Evolutionary conservation across 2,888 invertebrate species (phyloP).

Genomic region (Aromia moschata): DNA sequence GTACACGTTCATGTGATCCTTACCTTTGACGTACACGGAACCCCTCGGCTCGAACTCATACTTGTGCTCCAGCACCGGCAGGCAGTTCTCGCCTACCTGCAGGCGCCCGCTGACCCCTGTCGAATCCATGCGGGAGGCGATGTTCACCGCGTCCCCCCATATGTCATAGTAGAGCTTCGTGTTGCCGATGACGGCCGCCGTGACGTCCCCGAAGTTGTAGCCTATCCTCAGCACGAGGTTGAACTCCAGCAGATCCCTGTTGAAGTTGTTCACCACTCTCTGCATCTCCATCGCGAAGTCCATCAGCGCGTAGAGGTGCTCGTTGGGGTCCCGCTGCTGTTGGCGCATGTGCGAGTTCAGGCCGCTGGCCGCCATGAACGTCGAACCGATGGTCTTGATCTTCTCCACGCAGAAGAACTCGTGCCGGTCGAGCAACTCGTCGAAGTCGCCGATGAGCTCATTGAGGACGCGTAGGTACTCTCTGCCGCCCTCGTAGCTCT

Average conservation of each 20-base stretch:
- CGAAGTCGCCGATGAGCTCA: constrained; percentile 95
- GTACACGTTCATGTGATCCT: constrained; percentile 94
- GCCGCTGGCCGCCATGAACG: constrained; percentile 98
- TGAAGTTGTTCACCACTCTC: constrained; percentile 85
- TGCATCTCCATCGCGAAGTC: constrained; percentile 95
- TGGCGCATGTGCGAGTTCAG: constrained; percentile 83
- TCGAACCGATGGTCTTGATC: constrained; percentile 96
- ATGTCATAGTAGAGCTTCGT: constrained; percentile 97
- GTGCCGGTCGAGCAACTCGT: constrained; percentile 84
- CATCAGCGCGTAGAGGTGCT: constrained; percentile 87
- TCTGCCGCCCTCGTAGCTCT: constrained; percentile 93
- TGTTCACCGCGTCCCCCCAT: constrained; percentile 99
- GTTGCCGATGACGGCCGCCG: constrained; percentile 96
- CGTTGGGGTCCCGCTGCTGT: constrained; percentile 74
- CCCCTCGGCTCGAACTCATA: constrained; percentile 94
- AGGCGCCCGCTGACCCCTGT: constrained; percentile 89
- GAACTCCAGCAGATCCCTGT: constrained; percentile 89
- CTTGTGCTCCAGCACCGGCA: constrained; percentile 73
- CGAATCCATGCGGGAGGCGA: constrained; percentile 96
- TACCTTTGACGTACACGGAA: constrained; percentile 95
- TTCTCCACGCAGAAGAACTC: constrained; percentile 92
- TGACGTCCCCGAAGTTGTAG: constrained; percentile 94
- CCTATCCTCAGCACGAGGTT: constrained; percentile 88
- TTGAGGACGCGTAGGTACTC: constrained; percentile 95
- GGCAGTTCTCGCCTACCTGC: constrained; percentile 82